Conservation (phyloP, 2,113 vertebrate species). For the Climacteris rufus region DNA sequence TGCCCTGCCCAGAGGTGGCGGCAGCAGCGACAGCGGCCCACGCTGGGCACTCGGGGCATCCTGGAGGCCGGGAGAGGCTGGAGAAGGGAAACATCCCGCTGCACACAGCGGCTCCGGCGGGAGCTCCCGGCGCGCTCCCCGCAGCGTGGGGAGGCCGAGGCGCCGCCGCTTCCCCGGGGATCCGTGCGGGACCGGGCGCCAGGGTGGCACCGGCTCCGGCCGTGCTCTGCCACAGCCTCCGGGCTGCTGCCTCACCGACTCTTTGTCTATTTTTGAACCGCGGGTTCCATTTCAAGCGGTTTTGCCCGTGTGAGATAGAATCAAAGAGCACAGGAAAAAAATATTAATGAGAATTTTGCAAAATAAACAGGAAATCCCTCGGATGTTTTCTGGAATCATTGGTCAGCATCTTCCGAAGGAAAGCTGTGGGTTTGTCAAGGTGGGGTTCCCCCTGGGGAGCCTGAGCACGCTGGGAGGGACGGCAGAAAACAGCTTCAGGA, state of each 20-base stretch:
- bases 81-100: background rate
- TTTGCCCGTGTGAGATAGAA: background rate
- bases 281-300: conserved; percentile 8
- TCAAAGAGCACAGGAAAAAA: background rate
- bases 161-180: background rate
- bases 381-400: conserved; percentile 16
- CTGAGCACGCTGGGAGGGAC: background rate
- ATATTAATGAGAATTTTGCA: conserved; percentile 1
- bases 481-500: conserved; percentile 27
- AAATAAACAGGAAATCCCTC: conserved; percentile 58
- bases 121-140: background rate
- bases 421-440: conserved; percentile 17
- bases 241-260: background rate
- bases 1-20: background rate
- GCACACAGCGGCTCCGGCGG: rapidly evolving
- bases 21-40: background rate
- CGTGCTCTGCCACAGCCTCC: background rate
- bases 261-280: conserved; percentile 6
- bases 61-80: background rate
- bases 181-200: background rate
- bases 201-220: background rate
- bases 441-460: conserved; percentile 12
- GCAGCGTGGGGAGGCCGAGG: background rate
- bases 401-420: conserved; percentile 34
- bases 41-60: background rate